Conservation (phyloP, 2,113 vertebrate species). For the Phalacrocorax brasilianus region DNA sequence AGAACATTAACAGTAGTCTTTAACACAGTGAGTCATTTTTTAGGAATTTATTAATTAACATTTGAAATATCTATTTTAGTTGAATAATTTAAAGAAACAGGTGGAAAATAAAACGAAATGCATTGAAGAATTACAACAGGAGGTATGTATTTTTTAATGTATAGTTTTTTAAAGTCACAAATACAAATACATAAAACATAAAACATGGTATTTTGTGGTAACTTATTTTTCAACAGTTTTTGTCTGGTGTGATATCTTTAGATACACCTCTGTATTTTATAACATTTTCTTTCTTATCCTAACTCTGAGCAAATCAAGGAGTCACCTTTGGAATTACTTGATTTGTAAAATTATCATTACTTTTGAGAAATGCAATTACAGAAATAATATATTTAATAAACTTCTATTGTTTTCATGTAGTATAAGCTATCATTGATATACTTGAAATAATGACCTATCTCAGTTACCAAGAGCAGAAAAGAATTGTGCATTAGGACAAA, state of each 20-base stretch:
- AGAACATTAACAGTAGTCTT: background rate
- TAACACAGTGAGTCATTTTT: background rate
- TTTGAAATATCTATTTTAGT: constrained; percentile 68
- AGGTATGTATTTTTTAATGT: constrained; percentile 70
- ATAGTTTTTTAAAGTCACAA: background rate
- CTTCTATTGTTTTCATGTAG: background rate
- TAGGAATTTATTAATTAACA: background rate
- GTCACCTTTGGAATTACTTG: background rate
- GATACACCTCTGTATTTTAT: background rate
- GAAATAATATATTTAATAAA: background rate
- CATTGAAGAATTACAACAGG: constrained; percentile 81
- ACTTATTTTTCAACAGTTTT: background rate
- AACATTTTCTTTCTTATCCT: background rate
- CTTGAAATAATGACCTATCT: background rate
- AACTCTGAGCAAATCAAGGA: background rate
- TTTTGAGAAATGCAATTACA: background rate
- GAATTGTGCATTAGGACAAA: background rate
- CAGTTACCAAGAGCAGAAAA: background rate
- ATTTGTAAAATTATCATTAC: background rate
- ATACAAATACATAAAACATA: background rate
- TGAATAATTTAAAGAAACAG: constrained; percentile 80
- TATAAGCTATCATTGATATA: background rate
- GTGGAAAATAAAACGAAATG: constrained; percentile 80
- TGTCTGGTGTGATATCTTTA: background rate
- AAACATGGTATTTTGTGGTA: background rate